A percentile compares a stretch with the other conserved stretches of the same genome.
Evolutionary conservation across 2,888 invertebrate species (phyloP).

Genomic region (Xestoiulus laeticollis): DNA sequence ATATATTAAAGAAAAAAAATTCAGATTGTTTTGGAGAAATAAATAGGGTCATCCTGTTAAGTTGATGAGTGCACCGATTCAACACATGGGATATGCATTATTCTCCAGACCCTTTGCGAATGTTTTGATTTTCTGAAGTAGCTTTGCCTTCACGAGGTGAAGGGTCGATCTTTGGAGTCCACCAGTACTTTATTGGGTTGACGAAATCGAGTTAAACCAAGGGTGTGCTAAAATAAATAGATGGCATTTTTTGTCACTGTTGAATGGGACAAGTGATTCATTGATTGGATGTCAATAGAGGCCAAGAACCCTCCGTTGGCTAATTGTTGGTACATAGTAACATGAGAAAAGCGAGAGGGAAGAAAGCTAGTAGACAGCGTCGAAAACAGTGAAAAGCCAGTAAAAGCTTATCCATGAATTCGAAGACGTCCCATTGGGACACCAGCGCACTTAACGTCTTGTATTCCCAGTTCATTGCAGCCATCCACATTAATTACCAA

Average conservation of each 20-base stretch:
- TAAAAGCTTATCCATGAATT: neutral
- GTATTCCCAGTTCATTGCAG: neutral
- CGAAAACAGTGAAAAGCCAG: slow-evolving; percentile 3
- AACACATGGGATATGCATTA: no score
- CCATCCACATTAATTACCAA: neutral
- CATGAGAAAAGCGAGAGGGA: neutral
- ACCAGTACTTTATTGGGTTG: neutral
- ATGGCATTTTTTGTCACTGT: neutral
- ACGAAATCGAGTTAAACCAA: neutral
- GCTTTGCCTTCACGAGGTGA: neutral
- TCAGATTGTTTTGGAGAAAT: no score
- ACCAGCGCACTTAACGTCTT: slow-evolving; percentile 7
- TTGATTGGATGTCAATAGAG: slow-evolving; percentile 33
- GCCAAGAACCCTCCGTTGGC: slow-evolving; percentile 16
- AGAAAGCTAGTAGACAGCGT: neutral
- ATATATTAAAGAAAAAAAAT: no score
- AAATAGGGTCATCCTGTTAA: no score
- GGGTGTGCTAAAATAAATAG: slow-evolving; percentile 1
- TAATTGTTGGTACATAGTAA: neutral
- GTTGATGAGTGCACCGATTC: no score
- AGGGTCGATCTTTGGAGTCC: neutral
- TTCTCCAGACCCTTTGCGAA: no score
- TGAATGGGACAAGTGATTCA: slow-evolving; percentile 29
- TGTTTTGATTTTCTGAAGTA: neutral
- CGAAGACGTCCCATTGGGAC: slow-evolving; percentile 6